phyloP scores from a whole-genome alignment of 1,140 invertebrate species.

The Scylla paramamosain region DNA sequence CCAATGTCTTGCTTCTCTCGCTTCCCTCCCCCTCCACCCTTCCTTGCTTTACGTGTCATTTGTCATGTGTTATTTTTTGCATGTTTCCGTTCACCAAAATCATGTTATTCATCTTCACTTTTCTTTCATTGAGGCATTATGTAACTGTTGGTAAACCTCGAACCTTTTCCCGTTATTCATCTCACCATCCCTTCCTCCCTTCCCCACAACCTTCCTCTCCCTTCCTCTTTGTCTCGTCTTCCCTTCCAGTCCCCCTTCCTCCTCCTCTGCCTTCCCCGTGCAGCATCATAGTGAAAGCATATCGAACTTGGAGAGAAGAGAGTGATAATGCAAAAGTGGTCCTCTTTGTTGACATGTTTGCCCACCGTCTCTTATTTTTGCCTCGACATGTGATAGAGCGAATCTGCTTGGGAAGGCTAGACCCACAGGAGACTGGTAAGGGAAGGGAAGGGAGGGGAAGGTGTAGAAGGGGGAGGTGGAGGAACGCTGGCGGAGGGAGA shows the following conservation, averaged over 20 bases:
- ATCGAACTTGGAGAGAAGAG: not conserved
- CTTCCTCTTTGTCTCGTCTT: not conserved
- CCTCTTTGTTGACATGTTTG: not conserved
- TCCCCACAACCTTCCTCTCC: not conserved
- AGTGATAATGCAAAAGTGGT: constrained; percentile 3
- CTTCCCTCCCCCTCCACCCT: not conserved
- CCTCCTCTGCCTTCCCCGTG: not conserved
- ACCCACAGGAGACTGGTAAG: not conserved
- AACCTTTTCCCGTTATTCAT: not conserved
- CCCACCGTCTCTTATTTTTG: not conserved
- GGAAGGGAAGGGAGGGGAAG: not conserved
- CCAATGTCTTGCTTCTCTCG: not conserved
- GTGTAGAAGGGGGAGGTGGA: not conserved
- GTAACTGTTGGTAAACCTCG: not conserved
- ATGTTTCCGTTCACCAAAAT: not conserved
- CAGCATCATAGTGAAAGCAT: not conserved
- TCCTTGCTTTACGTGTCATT: not conserved
- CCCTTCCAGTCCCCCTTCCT: not conserved
- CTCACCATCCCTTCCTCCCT: not conserved
- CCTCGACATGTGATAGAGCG: not conserved
- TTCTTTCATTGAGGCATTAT: not conserved
- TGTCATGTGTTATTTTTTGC: not conserved
- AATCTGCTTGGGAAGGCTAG: not conserved
- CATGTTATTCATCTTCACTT: not conserved
- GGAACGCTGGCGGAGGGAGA: not conserved